These are phyloP conservation scores for Hylia prasina DNA, from an alignment of 2,113 vertebrate species.

Conservation along the genomic window DNA sequence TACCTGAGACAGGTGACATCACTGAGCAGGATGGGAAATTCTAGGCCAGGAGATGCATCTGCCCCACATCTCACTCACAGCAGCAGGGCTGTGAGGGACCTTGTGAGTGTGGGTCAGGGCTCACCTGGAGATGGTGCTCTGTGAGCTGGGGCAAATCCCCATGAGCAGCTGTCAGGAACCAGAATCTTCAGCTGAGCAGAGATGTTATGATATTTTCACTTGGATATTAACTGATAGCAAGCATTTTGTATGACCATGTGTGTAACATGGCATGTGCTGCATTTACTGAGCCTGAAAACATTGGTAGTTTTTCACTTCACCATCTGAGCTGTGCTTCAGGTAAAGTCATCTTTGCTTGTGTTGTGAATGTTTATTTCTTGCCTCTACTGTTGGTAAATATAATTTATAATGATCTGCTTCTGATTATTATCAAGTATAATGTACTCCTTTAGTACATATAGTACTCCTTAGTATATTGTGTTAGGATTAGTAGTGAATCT, in stretches of 20 bases:
- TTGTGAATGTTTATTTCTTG: slow-evolving; percentile 13
- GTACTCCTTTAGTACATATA: neutral
- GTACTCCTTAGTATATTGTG: neutral
- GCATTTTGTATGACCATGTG: neutral
- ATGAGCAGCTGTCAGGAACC: neutral
- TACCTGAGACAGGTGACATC: neutral
- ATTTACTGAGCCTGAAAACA: neutral
- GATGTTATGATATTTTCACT: slow-evolving; percentile 1
- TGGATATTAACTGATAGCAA: slow-evolving; percentile 16
- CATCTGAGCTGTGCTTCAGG: neutral
- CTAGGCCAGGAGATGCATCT: too few relatives aligned
- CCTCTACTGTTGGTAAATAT: neutral
- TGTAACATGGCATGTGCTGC: neutral
- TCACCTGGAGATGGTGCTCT: neutral
- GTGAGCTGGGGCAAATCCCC: neutral
- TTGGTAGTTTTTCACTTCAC: neutral
- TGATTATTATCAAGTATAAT: slow-evolving; percentile 29
- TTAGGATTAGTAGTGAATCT: neutral
- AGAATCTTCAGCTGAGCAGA: neutral
- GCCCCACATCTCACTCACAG: neutral
- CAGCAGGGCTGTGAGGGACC: neutral
- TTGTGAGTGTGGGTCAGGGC: fast-evolving
- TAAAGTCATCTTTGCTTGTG: neutral
- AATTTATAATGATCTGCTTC: slow-evolving; percentile 42
- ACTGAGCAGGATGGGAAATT: neutral